Base-by-base conservation (phyloP, 2,888 invertebrate genomes). In the Sycophila texana region DNA sequence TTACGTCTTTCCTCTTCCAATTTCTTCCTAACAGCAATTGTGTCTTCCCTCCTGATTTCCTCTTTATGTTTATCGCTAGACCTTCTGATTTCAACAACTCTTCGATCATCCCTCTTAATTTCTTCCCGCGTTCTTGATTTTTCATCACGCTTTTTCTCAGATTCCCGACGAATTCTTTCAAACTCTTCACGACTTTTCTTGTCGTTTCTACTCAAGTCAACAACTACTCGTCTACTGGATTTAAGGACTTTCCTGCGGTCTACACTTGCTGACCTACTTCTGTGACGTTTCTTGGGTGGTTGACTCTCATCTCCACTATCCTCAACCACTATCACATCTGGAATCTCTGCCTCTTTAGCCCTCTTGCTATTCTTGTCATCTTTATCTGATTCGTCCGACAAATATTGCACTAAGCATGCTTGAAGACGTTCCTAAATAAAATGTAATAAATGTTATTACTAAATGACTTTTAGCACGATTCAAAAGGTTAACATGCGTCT, bases 391-490 rank as follows among this genome's bases (percentile, higher is more conserved):
- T 91, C 92, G 82, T 95, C 95, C 0, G 95, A 95, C 86, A 93
- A 92, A 88, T 95, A 96, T 81, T 96, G 96, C 65, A 94, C 94
- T 66, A 96, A 91, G 53, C 95, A 92, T 57, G 96, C 96, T 91
- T 97, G 96, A 63, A 97, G 91, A 61, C 92, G 88, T 82, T 91
- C 92, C 92, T 92, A 73, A 0, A 83, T 79, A 57, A 30, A 65
- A 65, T 63, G 61, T 67, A 20, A 20, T 49, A 12, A 30, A 18
- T 61, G 4, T 14, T 53, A 3, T 53, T 16, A 53, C 14, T 14
- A 16, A 16, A 14, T 13, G 4, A 10, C 12, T 7, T 53, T 12
- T 13, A 16, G 2, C 5, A 30, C 3, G 3, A 26, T 72, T 66
- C 20, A 18, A 10, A 58, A 58, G 30, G 49, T 20, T 12, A n/a